phyloP scores from a whole-genome alignment of 2,797 vertebrate species.

The Pelodytes ibericus region DNA sequence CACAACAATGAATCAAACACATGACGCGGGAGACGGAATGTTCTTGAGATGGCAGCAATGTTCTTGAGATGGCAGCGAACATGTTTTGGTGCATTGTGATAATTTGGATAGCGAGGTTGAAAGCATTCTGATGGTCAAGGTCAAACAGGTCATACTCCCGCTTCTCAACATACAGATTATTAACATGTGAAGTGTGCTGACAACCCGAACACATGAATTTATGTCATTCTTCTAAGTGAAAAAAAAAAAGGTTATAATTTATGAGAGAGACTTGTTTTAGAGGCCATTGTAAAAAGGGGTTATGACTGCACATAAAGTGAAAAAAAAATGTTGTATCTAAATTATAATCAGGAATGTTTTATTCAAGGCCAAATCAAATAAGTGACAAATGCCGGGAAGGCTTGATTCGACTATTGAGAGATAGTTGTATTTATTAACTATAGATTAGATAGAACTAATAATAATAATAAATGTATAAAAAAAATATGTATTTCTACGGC shows the following conservation, averaged over 20 bases:
- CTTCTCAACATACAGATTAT: slow-evolving; percentile 50
- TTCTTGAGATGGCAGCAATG: slow-evolving; percentile 16
- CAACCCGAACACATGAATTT: slow-evolving; percentile 34
- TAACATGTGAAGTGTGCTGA: slow-evolving; percentile 41
- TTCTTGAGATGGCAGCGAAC: background rate
- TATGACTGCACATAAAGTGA: slow-evolving; percentile 22
- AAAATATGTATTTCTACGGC: too few species aligned
- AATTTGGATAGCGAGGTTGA: slow-evolving; percentile 27
- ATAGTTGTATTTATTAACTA: too few species aligned
- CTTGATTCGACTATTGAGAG: too few species aligned
- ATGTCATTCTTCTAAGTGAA: slow-evolving; percentile 37
- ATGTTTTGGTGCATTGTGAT: slow-evolving; percentile 9
- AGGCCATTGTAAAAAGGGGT: slow-evolving; percentile 20
- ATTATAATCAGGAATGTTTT: slow-evolving; percentile 18
- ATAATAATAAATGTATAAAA: too few species aligned
- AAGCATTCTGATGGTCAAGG: slow-evolving; percentile 49
- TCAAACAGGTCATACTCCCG: slow-evolving; percentile 28
- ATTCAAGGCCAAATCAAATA: slow-evolving; percentile 2
- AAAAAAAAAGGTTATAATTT: slow-evolving; percentile 50
- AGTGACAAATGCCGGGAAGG: slow-evolving; percentile 6
- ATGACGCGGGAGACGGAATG: slow-evolving; percentile 7
- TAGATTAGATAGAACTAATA: too few species aligned
- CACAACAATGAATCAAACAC: slow-evolving; percentile 13
- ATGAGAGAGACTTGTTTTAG: slow-evolving; percentile 32
- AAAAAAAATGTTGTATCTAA: slow-evolving; percentile 20